Base-by-base conservation (phyloP, 30 jellyfish, hydroid and myxozoan species). In the Haliclystus octoradiatus region DNA sequence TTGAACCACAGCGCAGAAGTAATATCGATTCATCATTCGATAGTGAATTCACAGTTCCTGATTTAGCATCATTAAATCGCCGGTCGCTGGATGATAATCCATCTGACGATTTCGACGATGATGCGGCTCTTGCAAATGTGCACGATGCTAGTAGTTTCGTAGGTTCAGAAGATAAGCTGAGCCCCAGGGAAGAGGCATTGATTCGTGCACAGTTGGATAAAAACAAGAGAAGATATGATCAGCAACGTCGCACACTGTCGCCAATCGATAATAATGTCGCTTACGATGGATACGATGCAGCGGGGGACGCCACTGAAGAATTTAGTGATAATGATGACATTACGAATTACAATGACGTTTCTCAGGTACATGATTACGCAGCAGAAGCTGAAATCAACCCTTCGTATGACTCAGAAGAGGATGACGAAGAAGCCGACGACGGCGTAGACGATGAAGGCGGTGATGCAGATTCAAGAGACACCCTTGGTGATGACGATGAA, bases 391-490 rank as follows among this genome's bases (percentile, higher is more conserved):
- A 22, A 57, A 9, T 22, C 69, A 5, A 57, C n/a, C 15, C 15
- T 9, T 13, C 13, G 60, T 13, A 47, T 9, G 26, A 15, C 12
- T 9, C 26, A 5, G 69, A 26, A 23, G 69, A 26, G 31, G 31
- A 26, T 26, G 31, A 57, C 31, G 69, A 22, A 26, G 69, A 15
- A 12, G 69, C 9, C 26, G 60, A 47, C 13, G 60, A n/a, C n/a
- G 60, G 60, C 13, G 60, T n/a, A 47, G n/a, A 13, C n/a, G 60
- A 57, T 57, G 69, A 13, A 57, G 69, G 69, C 27, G 69, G 69
- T 7, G 63, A 80, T 22, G 82, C 79, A 61, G 80, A 51, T 31
- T 52, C 83, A 0, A 84, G 64, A 40, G 73, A 52, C 63, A 53
- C 84, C 12, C 63, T 69, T 22, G 93, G 65, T 14, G 79, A 70